Evolutionary conservation across 64 coral and sea anemone genomes (phyloP).

Genomic region (Stichodactyla helianthus): DNA sequence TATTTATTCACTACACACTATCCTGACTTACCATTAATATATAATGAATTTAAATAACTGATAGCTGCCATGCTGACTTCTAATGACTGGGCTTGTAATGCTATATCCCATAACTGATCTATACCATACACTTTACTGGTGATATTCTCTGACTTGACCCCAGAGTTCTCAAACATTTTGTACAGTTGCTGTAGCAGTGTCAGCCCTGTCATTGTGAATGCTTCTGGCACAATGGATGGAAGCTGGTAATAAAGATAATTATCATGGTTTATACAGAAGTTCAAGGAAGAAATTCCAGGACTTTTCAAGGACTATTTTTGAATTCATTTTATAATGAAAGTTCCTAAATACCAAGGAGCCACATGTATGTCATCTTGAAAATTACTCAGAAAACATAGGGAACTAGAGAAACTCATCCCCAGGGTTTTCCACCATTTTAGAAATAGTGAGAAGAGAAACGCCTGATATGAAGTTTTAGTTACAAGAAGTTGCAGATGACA

Average conservation of each 20-base stretch:
- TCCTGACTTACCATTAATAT: constrained; percentile 84
- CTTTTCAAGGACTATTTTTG: too few relatives aligned
- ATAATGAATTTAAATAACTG: constrained; percentile 82
- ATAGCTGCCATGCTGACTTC: constrained; percentile 96
- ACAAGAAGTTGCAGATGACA: too few relatives aligned
- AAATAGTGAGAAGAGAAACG: too few relatives aligned
- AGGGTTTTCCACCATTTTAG: too few relatives aligned
- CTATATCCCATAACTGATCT: constrained; percentile 93
- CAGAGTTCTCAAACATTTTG: constrained; percentile 79
- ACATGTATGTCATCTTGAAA: neutral
- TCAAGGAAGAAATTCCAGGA: too few relatives aligned
- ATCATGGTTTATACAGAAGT: neutral
- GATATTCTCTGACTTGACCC: constrained; percentile 35
- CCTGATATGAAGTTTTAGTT: too few relatives aligned
- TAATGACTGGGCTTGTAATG: constrained; percentile 58
- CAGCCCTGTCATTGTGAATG: constrained; percentile 86
- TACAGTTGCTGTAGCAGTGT: constrained; percentile 83
- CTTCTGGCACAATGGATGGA: constrained; percentile 67
- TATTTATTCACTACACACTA: neutral
- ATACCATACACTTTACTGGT: constrained; percentile 64
- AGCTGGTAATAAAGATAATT: constrained; percentile 41
- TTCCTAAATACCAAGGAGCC: neutral
- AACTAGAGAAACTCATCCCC: too few relatives aligned
- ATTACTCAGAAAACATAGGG: too few relatives aligned
- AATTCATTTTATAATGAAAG: too few relatives aligned